Conservation (phyloP, 1,140 invertebrate species). For the Andrena cerasifolii region DNA sequence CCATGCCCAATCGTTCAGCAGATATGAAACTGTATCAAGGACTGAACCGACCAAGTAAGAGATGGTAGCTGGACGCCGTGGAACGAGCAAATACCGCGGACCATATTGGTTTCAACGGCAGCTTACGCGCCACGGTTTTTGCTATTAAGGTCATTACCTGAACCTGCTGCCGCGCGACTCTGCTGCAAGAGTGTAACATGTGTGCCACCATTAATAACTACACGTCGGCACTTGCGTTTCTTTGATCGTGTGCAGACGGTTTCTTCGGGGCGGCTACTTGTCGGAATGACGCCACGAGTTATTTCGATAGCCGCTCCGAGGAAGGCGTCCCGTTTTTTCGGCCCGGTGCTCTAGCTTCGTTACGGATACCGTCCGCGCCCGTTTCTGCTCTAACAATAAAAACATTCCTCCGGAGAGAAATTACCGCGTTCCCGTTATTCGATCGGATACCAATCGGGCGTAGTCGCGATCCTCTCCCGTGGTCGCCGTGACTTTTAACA, state of each 20-base stretch:
- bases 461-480: constrained; percentile 16
- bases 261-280: constrained; percentile 44
- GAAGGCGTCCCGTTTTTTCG: constrained; percentile 42
- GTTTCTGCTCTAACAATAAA: constrained; percentile 59
- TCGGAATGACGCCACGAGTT: constrained; percentile 49
- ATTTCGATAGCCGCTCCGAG: constrained; percentile 55
- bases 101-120: constrained; percentile 30
- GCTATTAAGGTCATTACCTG: constrained; percentile 52
- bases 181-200: constrained; percentile 24
- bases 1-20: no score
- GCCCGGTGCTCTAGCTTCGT: constrained; percentile 8
- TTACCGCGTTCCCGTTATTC: constrained; percentile 61
- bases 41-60: not conserved
- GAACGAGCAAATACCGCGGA: not conserved
- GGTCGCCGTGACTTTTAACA: constrained; percentile 45
- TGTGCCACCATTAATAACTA: constrained; percentile 54
- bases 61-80: not conserved
- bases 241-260: constrained; percentile 48
- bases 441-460: constrained; percentile 44
- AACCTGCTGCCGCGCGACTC: constrained; percentile 39
- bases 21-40: not conserved
- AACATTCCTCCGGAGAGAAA: constrained; percentile 56
- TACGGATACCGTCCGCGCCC: constrained; percentile 24
- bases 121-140: constrained; percentile 51
- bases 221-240: constrained; percentile 40